phyloP scores from a whole-genome alignment of 2,797 vertebrate species.

The Sebastes umbrosus region DNA sequence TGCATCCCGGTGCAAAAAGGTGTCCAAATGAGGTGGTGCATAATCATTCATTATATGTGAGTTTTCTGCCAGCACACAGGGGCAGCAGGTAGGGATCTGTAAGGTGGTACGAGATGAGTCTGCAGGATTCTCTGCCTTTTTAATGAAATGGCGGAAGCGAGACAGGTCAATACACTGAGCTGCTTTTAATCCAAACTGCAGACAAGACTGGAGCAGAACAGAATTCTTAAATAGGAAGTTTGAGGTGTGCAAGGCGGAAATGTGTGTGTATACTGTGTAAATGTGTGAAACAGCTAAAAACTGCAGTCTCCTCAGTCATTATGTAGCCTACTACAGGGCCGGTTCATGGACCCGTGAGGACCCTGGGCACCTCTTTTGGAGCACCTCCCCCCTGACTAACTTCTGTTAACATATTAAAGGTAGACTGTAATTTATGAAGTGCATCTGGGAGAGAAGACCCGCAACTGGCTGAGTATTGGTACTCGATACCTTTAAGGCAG shows the following conservation, averaged over 20 bases:
- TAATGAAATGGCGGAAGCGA: conserved; percentile 24
- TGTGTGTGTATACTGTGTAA: not conserved
- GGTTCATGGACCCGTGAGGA: no score
- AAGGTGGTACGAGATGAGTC: conserved; percentile 1
- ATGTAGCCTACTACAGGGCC: not conserved
- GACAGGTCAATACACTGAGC: conserved; percentile 6
- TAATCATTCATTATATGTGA: not conserved
- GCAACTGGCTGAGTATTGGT: no score
- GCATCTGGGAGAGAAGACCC: not conserved
- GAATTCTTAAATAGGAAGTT: conserved; percentile 9
- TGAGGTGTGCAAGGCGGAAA: not conserved
- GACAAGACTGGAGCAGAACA: conserved; percentile 13
- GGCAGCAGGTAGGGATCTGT: not conserved
- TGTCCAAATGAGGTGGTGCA: not conserved
- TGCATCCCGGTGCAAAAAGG: not conserved
- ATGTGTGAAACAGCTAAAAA: not conserved
- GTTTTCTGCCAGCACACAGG: not conserved
- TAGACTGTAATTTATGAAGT: not conserved
- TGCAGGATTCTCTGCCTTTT: conserved; percentile 14
- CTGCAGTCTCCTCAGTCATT: not conserved
- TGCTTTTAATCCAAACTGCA: conserved; percentile 26
- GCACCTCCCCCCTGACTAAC: no score
- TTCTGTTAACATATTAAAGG: not conserved
- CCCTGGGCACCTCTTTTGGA: no score
- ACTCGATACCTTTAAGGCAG: no score